Evolutionary conservation across 2,113 vertebrate species (phyloP).

Genomic region (Heloderma charlesbogerti): DNA sequence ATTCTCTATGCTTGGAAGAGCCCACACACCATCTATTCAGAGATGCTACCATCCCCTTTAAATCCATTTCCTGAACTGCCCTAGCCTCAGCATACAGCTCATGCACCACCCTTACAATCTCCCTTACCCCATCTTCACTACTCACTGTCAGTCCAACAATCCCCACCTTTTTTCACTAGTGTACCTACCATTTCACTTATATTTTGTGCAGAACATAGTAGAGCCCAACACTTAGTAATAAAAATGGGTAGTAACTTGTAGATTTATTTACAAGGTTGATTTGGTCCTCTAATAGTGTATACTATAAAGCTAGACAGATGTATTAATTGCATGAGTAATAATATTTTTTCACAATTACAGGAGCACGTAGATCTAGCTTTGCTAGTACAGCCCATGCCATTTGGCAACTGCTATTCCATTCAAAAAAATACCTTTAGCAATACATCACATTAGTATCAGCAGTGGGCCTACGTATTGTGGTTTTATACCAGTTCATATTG

Average conservation of each 20-base stretch:
- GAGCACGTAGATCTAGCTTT: background rate
- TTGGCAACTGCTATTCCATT: background rate
- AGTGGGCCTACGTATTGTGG: background rate
- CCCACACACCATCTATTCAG: background rate
- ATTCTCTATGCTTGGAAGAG: background rate
- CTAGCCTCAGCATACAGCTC: too few relatives aligned
- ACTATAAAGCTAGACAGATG: background rate
- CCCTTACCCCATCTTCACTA: background rate
- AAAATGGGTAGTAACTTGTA: background rate
- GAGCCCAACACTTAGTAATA: background rate
- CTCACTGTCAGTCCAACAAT: background rate
- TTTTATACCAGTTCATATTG: background rate
- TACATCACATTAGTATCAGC: background rate
- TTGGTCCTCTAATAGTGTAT: background rate
- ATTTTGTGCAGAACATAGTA: background rate
- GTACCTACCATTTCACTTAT: background rate
- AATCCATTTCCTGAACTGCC: background rate
- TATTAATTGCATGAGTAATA: slow-evolving; percentile 48
- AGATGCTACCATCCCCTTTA: background rate
- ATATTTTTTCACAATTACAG: slow-evolving; percentile 27
- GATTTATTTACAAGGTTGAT: background rate
- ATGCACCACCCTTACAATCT: background rate
- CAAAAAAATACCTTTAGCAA: background rate
- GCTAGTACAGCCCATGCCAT: slow-evolving; percentile 14
- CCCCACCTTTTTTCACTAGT: background rate